Percentiles rank a stretch among this genome's conserved stretches.
Evolutionary conservation across 2,888 invertebrate species (phyloP).

Genomic region (Rhagonycha fulva): DNA sequence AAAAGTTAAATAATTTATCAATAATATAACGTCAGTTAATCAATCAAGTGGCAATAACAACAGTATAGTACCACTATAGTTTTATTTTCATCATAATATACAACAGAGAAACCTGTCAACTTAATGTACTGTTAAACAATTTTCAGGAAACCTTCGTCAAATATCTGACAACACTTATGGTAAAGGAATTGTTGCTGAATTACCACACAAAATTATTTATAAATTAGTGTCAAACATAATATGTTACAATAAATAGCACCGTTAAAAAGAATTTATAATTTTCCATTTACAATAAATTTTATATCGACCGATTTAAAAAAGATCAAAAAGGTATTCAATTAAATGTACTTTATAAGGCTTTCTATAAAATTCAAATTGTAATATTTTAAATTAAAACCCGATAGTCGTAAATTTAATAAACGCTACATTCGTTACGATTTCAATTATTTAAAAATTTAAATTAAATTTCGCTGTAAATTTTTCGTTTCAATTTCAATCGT

Average conservation of each 20-base stretch:
- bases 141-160: not conserved
- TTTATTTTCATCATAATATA: not conserved
- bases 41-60: not conserved
- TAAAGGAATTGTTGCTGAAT: not conserved
- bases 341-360: not conserved
- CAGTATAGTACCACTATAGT: not conserved
- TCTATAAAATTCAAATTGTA: not conserved
- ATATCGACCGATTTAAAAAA: not conserved
- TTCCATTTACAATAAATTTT: not conserved
- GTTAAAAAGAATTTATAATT: not conserved
- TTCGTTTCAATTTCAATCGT: not conserved
- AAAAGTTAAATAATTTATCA: not conserved
- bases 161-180: not conserved
- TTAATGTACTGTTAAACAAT: constrained; percentile 3
- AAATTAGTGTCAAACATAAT: not conserved
- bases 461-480: not conserved
- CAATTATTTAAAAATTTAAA: not conserved
- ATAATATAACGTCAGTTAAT: not conserved
- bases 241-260: not conserved
- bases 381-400: not conserved
- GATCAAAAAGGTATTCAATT: not conserved
- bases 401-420: not conserved
- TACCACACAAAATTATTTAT: not conserved
- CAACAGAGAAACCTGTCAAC: not conserved
- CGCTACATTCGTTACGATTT: not conserved